Evolutionary conservation across 2,797 vertebrate genomes (phyloP).

Genomic region (Anolis apletophallus): DNA sequence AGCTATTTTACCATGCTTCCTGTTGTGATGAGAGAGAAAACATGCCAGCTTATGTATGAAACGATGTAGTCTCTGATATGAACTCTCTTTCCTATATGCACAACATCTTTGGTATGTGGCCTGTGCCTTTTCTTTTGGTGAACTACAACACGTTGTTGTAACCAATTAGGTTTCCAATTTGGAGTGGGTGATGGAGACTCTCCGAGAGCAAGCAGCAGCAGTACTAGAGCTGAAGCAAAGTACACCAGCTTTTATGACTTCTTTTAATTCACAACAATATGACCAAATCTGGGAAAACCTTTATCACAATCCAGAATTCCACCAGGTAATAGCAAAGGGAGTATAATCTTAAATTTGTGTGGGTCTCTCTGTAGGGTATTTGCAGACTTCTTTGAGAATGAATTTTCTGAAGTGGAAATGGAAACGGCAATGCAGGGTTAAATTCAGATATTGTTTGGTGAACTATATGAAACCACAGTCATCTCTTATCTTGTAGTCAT

Average conservation of each 20-base stretch:
- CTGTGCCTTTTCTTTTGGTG: not conserved
- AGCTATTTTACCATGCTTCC: conserved; percentile 11
- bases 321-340: conserved; percentile 70
- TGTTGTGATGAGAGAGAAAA: not conserved
- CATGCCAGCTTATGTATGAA: not conserved
- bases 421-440: not conserved
- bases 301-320: conserved; percentile 64
- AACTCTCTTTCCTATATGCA: too few species aligned
- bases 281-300: conserved; percentile 74
- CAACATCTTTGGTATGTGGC: not conserved
- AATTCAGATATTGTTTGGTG: not conserved
- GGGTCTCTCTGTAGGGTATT: not conserved
- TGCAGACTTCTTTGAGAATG: not conserved
- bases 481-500: not conserved
- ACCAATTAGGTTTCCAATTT: conserved; percentile 72
- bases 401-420: not conserved
- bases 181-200: conserved; percentile 67
- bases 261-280: conserved; percentile 28
- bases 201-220: conserved; percentile 69
- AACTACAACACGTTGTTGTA: not conserved
- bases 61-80: not conserved
- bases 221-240: conserved; percentile 29
- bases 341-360: not conserved
- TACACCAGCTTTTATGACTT: conserved; percentile 33
- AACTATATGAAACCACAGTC: not conserved